Conservation (phyloP, 1,140 invertebrate species). For the fruit fly (Drosophila melanogaster) region DNA sequence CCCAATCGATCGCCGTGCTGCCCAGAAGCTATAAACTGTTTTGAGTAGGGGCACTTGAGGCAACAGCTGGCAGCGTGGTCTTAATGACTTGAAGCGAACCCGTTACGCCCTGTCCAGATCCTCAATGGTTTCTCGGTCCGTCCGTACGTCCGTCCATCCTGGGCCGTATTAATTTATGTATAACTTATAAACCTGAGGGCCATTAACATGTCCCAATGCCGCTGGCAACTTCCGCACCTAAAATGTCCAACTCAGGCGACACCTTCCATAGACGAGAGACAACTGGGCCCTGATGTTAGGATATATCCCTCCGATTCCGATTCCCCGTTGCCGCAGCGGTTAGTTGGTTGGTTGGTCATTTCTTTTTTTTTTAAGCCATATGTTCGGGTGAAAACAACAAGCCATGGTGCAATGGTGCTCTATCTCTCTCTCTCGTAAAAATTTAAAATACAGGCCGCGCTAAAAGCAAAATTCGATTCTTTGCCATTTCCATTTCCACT, state of each 20-base stretch:
- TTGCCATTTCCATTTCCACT: slow-evolving; percentile 71
- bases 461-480: slow-evolving; percentile 83
- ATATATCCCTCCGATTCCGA: slow-evolving; percentile 9
- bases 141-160: slow-evolving; percentile 16
- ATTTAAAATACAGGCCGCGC: slow-evolving; percentile 74
- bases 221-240: slow-evolving; percentile 67
- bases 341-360: not conserved
- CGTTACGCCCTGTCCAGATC: slow-evolving; percentile 28
- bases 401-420: slow-evolving; percentile 24
- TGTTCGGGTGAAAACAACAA: slow-evolving; percentile 72
- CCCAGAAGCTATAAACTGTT: slow-evolving; percentile 59
- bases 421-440: slow-evolving; percentile 39
- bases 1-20: slow-evolving; percentile 28
- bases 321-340: slow-evolving; percentile 1
- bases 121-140: slow-evolving; percentile 18
- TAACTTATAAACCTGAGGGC: slow-evolving; percentile 76
- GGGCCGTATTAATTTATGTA: slow-evolving; percentile 50
- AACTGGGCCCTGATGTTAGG: slow-evolving; percentile 35
- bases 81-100: slow-evolving; percentile 33
- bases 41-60: slow-evolving; percentile 59
- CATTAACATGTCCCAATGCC: slow-evolving; percentile 73
- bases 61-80: slow-evolving; percentile 60
- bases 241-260: slow-evolving; percentile 61
- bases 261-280: slow-evolving; percentile 49
- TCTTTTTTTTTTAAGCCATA: slow-evolving; percentile 61